phyloP scores from a whole-genome alignment of 2,888 invertebrate genomes.

The Chalcosyrphus nemorum region DNA sequence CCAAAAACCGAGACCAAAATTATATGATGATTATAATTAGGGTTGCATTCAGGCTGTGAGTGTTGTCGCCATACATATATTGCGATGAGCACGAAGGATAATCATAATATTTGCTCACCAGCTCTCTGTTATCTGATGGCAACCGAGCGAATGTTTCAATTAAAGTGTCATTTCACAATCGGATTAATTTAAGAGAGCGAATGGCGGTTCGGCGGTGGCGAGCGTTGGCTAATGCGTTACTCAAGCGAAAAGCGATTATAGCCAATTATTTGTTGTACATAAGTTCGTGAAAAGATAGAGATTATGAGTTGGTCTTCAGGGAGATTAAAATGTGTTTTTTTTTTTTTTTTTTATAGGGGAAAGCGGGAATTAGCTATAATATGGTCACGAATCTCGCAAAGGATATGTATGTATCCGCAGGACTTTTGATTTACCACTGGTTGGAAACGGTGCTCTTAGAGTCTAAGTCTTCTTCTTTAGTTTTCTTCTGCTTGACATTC shows the following conservation, averaged over 20 bases:
- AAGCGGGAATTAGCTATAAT: too few species aligned
- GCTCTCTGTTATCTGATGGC: conserved; percentile 32
- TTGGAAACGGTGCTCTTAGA: too few species aligned
- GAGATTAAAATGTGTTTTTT: background rate
- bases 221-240: background rate
- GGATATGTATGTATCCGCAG: too few species aligned
- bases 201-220: background rate
- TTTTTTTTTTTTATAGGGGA: too few species aligned
- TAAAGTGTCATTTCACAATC: conserved; percentile 65
- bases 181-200: conserved; percentile 49
- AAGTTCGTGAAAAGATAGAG: background rate
- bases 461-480: too few species aligned
- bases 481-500: too few species aligned
- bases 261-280: background rate
- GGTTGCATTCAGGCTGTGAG: conserved; percentile 54
- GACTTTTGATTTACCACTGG: too few species aligned
- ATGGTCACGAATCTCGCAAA: too few species aligned
- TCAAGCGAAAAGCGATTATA: background rate
- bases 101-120: conserved; percentile 57
- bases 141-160: conserved; percentile 57
- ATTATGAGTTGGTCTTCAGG: background rate
- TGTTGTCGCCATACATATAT: background rate
- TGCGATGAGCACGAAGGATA: conserved; percentile 34
- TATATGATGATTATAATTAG: conserved; percentile 68
- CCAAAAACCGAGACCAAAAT: conserved; percentile 45